phyloP scores from a whole-genome alignment of 2,113 vertebrate genomes.

The Propithecus coquereli region DNA sequence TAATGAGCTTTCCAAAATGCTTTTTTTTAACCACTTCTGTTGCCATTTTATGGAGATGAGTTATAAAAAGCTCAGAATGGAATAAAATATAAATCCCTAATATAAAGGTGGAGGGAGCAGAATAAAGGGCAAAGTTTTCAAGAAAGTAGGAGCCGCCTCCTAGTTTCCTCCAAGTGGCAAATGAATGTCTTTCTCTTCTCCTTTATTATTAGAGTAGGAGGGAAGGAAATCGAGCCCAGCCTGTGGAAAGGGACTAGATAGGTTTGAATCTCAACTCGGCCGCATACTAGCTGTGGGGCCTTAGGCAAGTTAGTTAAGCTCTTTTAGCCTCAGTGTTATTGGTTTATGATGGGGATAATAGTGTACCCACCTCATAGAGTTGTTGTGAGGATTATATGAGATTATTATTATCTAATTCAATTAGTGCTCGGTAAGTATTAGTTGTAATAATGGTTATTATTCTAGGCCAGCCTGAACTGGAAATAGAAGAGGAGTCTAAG shows the following conservation, averaged over 20 bases:
- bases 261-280: not conserved
- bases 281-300: not conserved
- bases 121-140: not conserved
- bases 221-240: not conserved
- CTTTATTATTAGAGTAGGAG: not conserved
- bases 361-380: not conserved
- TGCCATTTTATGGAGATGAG: not conserved
- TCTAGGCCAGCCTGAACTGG: not conserved
- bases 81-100: not conserved
- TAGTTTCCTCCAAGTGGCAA: not conserved
- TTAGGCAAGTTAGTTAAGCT: not conserved
- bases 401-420: accelerated
- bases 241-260: not conserved
- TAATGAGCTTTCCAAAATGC: not conserved
- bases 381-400: not conserved
- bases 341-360: not conserved
- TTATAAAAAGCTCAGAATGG: not conserved
- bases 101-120: not conserved
- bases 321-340: not conserved
- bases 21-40: not conserved
- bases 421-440: not conserved
- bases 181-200: not conserved
- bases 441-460: not conserved
- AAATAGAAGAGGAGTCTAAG: not conserved
- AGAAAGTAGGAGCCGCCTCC: not conserved